Percentiles rank a stretch among this genome's conserved stretches.
These are phyloP conservation scores for Ormyrus labotus DNA, from an alignment of 2,888 invertebrate species.

Conservation along the genomic window DNA sequence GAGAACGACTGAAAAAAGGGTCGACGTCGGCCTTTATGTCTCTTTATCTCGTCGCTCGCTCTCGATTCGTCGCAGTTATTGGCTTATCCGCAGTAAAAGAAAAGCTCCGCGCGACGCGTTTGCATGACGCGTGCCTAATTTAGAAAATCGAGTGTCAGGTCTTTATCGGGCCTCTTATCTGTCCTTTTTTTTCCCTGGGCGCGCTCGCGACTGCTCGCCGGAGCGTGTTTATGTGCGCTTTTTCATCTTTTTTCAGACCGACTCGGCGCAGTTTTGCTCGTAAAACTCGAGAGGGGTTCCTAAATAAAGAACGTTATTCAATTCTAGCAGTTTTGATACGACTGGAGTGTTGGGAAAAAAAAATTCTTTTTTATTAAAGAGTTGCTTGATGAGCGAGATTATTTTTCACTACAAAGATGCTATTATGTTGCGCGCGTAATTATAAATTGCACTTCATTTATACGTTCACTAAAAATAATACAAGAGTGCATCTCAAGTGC, in stretches of 20 bases:
- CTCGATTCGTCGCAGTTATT: slow-evolving; percentile 52
- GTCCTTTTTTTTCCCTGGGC: background rate
- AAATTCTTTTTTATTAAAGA: slow-evolving; percentile 28
- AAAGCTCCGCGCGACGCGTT: background rate
- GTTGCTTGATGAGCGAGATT: background rate
- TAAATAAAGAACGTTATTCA: slow-evolving; percentile 52
- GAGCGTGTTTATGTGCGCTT: slow-evolving; percentile 29
- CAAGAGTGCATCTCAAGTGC: too few relatives aligned
- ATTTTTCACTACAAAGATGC: slow-evolving; percentile 1
- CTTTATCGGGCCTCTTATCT: slow-evolving; percentile 54
- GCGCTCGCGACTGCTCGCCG: slow-evolving; percentile 15
- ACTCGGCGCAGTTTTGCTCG: slow-evolving; percentile 40
- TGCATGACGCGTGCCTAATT: slow-evolving; percentile 49
- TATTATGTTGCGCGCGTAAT: background rate
- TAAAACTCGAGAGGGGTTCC: slow-evolving; percentile 47
- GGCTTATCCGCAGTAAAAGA: slow-evolving; percentile 51
- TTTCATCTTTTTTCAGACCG: slow-evolving; percentile 39
- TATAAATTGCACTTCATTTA: background rate
- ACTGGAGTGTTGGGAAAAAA: background rate
- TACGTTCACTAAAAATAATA: too few relatives aligned
- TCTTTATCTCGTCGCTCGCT: slow-evolving; percentile 20
- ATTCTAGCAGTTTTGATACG: slow-evolving; percentile 34
- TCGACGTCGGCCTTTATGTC: background rate
- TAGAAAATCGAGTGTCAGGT: slow-evolving; percentile 53
- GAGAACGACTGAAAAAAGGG: slow-evolving; percentile 14